These are phyloP conservation scores for Nyctalus aviator DNA, from an alignment of 2,797 vertebrate genomes.

Conservation along the genomic window DNA sequence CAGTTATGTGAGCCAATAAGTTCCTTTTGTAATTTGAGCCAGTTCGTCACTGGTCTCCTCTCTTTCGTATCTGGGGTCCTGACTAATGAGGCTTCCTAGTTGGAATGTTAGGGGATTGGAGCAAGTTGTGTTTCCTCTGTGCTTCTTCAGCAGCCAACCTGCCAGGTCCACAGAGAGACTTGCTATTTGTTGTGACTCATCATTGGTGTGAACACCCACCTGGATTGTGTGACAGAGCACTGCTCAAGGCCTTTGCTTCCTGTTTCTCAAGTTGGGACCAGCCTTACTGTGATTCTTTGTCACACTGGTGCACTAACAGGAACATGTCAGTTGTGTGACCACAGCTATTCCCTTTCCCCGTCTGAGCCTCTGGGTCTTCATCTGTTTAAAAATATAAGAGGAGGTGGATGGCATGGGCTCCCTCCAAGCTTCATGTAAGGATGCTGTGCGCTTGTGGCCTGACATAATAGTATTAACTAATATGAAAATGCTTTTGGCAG, in stretches of 20 bases:
- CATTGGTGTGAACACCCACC: rapidly evolving
- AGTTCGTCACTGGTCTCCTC: not conserved
- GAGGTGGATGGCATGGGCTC: not conserved
- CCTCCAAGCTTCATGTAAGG: not conserved
- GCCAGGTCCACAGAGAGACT: not conserved
- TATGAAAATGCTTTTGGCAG: not conserved
- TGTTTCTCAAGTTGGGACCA: not conserved
- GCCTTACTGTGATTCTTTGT: rapidly evolving
- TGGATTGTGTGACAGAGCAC: not conserved
- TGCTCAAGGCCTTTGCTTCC: not conserved
- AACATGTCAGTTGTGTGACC: not conserved
- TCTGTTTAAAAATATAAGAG: not conserved
- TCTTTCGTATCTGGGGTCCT: not conserved
- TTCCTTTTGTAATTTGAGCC: not conserved
- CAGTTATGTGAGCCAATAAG: not conserved
- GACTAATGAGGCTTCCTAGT: not conserved
- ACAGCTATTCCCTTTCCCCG: too few species aligned
- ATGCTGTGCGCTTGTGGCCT: rapidly evolving
- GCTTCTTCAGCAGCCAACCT: not conserved
- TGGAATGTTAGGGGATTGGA: not conserved
- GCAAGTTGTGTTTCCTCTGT: not conserved
- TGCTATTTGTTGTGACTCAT: not conserved
- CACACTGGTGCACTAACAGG: not conserved
- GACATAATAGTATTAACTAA: not conserved
- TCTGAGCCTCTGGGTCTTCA: not conserved